phyloP scores from a whole-genome alignment of 53 echinoderm and acorn worm genomes.

The Echinarachnius parma region DNA sequence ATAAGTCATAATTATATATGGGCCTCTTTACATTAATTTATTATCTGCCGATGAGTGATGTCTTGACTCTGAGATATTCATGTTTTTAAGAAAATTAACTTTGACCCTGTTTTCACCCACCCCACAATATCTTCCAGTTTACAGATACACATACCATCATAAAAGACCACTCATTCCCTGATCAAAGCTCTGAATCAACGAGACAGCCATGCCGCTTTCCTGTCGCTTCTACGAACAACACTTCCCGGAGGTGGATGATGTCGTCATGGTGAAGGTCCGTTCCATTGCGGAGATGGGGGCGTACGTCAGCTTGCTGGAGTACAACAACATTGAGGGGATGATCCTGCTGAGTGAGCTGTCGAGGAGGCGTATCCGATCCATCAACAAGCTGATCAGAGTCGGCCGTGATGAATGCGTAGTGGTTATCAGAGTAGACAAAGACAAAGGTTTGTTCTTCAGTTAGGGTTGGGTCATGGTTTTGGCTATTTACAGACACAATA shows the following conservation, averaged over 20 bases:
- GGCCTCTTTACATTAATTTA: too few species aligned
- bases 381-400: conserved; percentile 96
- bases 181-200: too few species aligned
- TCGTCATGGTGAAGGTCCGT: conserved; percentile 95
- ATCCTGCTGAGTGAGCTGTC: conserved; percentile 92
- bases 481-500: background rate
- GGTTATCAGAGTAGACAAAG: conserved; percentile 95
- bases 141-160: too few species aligned
- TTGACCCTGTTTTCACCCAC: too few species aligned
- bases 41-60: too few species aligned
- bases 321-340: conserved; percentile 98
- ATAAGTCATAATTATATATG: too few species aligned
- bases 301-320: conserved; percentile 87
- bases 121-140: too few species aligned
- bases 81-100: too few species aligned
- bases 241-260: conserved; percentile 94
- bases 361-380: conserved; percentile 93
- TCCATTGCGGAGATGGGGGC: conserved; percentile 99
- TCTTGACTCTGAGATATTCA: too few species aligned
- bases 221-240: conserved; percentile 96
- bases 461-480: background rate
- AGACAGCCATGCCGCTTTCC: conserved; percentile 70
- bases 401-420: conserved; percentile 96
- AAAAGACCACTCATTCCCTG: too few species aligned
- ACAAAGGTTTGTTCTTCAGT: conserved; percentile 74